Base-by-base conservation (phyloP, 2,797 vertebrate genomes). In the Ataeniobius toweri region DNA sequence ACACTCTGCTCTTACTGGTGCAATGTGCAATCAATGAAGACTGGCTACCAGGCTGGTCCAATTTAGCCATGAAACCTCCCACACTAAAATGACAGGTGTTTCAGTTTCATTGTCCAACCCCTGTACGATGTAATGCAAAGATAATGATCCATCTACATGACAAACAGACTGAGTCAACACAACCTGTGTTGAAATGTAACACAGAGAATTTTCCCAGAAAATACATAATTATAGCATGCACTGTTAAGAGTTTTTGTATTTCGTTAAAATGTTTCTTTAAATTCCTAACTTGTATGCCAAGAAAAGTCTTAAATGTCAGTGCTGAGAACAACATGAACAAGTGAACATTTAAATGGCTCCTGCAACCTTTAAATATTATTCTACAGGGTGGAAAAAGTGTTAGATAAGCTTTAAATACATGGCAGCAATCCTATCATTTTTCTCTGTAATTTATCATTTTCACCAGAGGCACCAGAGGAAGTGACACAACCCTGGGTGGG, bases 361-460 rank as follows among this genome's bases (percentile, higher is more conserved):
- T 51, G 58, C 41, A 65, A 70, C 5, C 24, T 44, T 86, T 16
- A 14, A 68, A 53, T 55, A 83, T 82, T 76, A 80, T 88, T 86
- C 76, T 77, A 77, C 87, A 85, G 77, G 59, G 77, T 82, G 85
- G 82, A 86, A 91, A 41, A 67, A 53, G 80, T 87, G 88, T 87
- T 72, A 91, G 55, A n/a, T 74, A 10, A 76, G 77, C 83, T 91
- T 89, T 89, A 93, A 93, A 92, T 89, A 91, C 24, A 84, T 74
- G 71, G 59, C 68, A 89, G 90, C 67, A 88, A 83, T 87, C 89
- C 75, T 50, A 61, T 83, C 68, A 85, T 89, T 90, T 88, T 89
- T 92, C 82, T 89, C 86, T 76, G 74, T 78, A 91, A 75, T 67
- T 44, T 75, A 78, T 83, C 73, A 84, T 88, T 86, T 83, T 81